These are phyloP conservation scores for Gymnogyps californianus DNA, from an alignment of 2,113 vertebrate species.

Conservation along the genomic window DNA sequence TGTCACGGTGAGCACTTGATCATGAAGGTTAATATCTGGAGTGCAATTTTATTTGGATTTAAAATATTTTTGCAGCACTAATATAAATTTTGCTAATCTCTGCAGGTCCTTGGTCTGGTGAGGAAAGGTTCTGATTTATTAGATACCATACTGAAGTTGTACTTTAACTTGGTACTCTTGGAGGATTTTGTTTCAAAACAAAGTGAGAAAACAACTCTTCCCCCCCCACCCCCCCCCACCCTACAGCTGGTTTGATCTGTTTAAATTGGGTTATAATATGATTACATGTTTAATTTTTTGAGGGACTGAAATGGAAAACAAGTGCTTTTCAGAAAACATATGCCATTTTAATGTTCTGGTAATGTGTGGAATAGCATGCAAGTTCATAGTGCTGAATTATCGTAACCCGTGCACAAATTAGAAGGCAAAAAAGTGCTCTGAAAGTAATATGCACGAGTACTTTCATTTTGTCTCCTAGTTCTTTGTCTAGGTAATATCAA, in stretches of 20 bases:
- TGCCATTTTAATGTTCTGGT: not conserved
- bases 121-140: constrained; percentile 41
- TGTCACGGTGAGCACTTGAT: constrained; percentile 59
- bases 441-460: not conserved
- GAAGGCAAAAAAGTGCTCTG: not conserved
- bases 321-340: not conserved
- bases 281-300: not conserved
- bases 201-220: not conserved
- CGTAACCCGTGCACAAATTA: not conserved
- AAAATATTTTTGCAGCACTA: constrained; percentile 65
- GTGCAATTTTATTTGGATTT: constrained; percentile 66
- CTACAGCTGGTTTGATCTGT: not conserved
- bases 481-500: not conserved
- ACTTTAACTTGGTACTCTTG: constrained; percentile 31
- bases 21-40: constrained; percentile 57
- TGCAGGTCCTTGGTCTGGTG: constrained; percentile 37
- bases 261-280: not conserved
- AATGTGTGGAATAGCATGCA: not conserved
- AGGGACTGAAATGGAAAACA: not conserved
- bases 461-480: not conserved
- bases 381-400: not conserved
- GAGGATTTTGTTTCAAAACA: constrained; percentile 1
- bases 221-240: not conserved
- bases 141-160: not conserved
- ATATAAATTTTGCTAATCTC: constrained; percentile 55